These are phyloP conservation scores for Peromyscus melanophrys DNA, from an alignment of 2,797 vertebrate genomes.

Conservation along the genomic window DNA sequence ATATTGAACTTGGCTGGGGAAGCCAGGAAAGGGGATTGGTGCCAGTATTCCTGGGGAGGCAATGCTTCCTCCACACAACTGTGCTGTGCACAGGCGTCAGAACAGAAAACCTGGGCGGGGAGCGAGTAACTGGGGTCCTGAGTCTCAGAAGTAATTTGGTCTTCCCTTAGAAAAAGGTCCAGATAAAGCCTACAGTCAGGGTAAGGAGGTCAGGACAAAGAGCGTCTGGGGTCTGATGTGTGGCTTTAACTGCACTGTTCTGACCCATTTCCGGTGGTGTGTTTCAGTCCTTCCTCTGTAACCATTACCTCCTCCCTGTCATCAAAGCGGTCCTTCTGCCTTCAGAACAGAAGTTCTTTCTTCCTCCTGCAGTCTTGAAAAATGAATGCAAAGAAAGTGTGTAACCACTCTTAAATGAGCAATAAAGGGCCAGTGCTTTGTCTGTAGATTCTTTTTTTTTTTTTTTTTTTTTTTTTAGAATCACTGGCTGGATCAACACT, in stretches of 20 bases:
- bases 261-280: neutral
- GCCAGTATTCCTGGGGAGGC: neutral
- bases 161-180: constrained; percentile 4
- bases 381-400: constrained; percentile 64
- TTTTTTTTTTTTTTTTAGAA: constrained; percentile 3
- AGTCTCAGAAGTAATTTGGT: neutral
- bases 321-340: neutral
- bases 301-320: constrained; percentile 6
- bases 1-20: neutral
- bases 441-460: constrained; percentile 30
- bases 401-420: constrained; percentile 43
- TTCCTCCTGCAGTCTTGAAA: constrained; percentile 3
- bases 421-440: constrained; percentile 43
- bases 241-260: neutral
- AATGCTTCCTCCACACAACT: neutral
- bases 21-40: neutral
- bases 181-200: neutral
- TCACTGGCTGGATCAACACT: constrained; percentile 74
- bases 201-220: neutral
- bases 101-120: neutral
- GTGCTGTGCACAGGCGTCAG: neutral
- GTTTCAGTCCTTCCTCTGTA: neutral
- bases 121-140: neutral
- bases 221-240: neutral
- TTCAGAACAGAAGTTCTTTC: constrained; percentile 25